Percentiles rank a stretch among this genome's conserved stretches.
Conservation (phyloP, 2,797 vertebrate genomes). For the Carcharodon carcharias region DNA sequence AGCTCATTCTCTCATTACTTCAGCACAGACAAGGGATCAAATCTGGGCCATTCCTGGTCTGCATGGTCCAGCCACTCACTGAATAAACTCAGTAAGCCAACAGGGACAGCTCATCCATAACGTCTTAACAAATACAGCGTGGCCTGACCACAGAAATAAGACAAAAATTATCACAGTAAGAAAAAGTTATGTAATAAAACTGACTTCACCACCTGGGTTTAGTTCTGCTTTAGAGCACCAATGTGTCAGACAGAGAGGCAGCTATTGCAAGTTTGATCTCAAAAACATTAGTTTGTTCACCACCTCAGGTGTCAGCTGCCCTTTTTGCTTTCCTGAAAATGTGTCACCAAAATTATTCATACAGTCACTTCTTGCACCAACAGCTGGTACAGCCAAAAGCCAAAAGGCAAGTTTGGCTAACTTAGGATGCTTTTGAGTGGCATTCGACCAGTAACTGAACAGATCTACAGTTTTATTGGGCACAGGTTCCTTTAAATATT, state of each 20-base stretch:
- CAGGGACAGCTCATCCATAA: slow-evolving; percentile 17
- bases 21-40: slow-evolving; percentile 28
- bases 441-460: slow-evolving; percentile 94
- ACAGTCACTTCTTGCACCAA: slow-evolving; percentile 83
- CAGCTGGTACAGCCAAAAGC: slow-evolving; percentile 91
- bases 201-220: slow-evolving; percentile 36
- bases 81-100: neutral
- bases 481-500: slow-evolving; percentile 91
- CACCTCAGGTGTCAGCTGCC: slow-evolving; percentile 87
- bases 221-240: slow-evolving; percentile 36
- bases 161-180: slow-evolving; percentile 36
- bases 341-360: slow-evolving; percentile 92
- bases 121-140: slow-evolving; percentile 14
- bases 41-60: slow-evolving; percentile 15
- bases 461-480: slow-evolving; percentile 87
- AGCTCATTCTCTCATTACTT: neutral
- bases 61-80: slow-evolving; percentile 18
- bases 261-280: slow-evolving; percentile 81
- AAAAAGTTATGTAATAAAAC: slow-evolving; percentile 37
- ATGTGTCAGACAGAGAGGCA: slow-evolving; percentile 24
- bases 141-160: slow-evolving; percentile 33
- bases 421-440: slow-evolving; percentile 84
- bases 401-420: slow-evolving; percentile 90
- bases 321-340: slow-evolving; percentile 82
- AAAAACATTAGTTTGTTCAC: slow-evolving; percentile 99